Conservation (phyloP, 2,113 vertebrate genomes). For the Sinocyclocheilus anshuiensis region DNA sequence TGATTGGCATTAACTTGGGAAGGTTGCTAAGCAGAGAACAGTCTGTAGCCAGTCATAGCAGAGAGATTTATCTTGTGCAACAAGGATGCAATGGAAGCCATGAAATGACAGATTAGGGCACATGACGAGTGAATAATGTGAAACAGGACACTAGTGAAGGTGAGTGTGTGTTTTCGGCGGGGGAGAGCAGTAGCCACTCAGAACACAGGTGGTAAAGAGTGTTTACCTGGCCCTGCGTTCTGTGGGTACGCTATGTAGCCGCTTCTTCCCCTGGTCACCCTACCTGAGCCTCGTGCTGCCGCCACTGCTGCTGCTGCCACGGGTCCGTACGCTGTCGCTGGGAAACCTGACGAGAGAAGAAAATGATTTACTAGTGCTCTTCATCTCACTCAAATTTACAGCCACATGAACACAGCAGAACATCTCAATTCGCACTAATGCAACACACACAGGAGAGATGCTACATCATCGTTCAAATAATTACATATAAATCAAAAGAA, state of each 20-base stretch:
- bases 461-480: constrained; percentile 35
- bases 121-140: constrained; percentile 26
- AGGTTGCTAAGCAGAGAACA: background rate
- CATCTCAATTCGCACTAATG: background rate
- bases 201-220: constrained; percentile 88
- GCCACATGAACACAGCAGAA: constrained; percentile 52
- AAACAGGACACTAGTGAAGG: constrained; percentile 25
- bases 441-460: background rate
- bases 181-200: constrained; percentile 90
- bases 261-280: constrained; percentile 88
- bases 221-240: constrained; percentile 93
- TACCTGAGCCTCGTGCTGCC: constrained; percentile 98
- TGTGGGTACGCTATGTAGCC: constrained; percentile 89
- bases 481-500: constrained; percentile 33
- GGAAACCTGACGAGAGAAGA: constrained; percentile 84
- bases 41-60: background rate
- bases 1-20: background rate
- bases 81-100: background rate
- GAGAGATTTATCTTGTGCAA: background rate
- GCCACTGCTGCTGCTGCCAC: constrained; percentile 94
- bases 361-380: background rate
- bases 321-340: constrained; percentile 93
- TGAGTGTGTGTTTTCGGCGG: constrained; percentile 64
- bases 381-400: constrained; percentile 58
- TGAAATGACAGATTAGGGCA: background rate